phyloP scores from a whole-genome alignment of 2,797 vertebrate genomes.

The Sebastes baramenuke region DNA sequence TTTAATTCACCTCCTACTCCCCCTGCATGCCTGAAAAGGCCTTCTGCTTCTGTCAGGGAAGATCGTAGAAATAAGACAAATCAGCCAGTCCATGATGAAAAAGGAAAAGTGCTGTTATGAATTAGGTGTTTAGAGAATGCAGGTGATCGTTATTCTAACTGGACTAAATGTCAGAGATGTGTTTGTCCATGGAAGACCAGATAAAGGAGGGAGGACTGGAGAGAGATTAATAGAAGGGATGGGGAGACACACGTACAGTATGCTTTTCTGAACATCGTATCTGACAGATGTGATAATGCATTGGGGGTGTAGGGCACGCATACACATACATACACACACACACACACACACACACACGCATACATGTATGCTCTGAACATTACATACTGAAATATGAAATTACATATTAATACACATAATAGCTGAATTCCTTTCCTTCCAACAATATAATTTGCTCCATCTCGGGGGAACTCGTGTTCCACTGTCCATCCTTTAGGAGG shows the following conservation, averaged over 20 bases:
- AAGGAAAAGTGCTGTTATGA: conserved; percentile 17
- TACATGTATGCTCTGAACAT: conserved; percentile 36
- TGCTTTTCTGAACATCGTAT: conserved; percentile 46
- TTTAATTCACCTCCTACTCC: conserved; percentile 2
- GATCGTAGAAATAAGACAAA: conserved; percentile 14
- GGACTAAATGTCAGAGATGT: conserved; percentile 43
- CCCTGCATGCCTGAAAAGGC: conserved; percentile 13
- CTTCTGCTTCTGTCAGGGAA: conserved; percentile 15
- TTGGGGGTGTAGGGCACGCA: conserved; percentile 22
- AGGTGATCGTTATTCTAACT: conserved; percentile 27
- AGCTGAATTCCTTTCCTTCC: conserved; percentile 25
- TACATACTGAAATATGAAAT: conserved; percentile 57
- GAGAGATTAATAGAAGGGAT: conserved; percentile 26
- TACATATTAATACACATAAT: conserved; percentile 54
- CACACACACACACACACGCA: background rate
- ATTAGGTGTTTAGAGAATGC: background rate
- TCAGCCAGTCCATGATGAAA: conserved; percentile 1
- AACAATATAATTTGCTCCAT: conserved; percentile 4
- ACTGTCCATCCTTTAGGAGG: background rate
- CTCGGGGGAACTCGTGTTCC: conserved; percentile 7
- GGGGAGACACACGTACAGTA: conserved; percentile 19
- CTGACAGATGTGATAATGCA: conserved; percentile 48
- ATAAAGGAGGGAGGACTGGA: conserved; percentile 20
- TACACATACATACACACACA: conserved; percentile 11
- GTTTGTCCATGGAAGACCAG: conserved; percentile 43